phyloP scores from a whole-genome alignment of 2,888 invertebrate species.

The Chloroclysta siterata region DNA sequence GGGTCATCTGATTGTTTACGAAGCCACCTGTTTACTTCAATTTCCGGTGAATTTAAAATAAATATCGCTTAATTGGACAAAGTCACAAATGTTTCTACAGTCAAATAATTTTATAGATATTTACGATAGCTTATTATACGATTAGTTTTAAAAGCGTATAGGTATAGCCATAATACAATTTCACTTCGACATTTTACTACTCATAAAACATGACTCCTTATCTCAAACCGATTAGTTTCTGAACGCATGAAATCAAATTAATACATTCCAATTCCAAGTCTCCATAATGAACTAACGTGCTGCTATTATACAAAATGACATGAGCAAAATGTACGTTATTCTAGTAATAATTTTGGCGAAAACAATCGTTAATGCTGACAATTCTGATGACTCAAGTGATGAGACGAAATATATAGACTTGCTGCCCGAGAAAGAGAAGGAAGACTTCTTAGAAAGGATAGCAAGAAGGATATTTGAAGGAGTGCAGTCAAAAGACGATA shows the following conservation, averaged over 20 bases:
- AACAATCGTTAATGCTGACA: slow-evolving; percentile 35
- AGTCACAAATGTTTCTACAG: neutral
- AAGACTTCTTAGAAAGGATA: slow-evolving; percentile 63
- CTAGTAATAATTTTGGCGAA: slow-evolving; percentile 44
- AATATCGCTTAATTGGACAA: too few relatives aligned
- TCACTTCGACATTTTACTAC: slow-evolving; percentile 17
- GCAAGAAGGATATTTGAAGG: slow-evolving; percentile 66
- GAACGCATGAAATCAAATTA: slow-evolving; percentile 34
- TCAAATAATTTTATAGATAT: too few relatives aligned
- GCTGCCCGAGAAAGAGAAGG: slow-evolving; percentile 66
- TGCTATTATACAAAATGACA: slow-evolving; percentile 44
- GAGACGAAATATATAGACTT: slow-evolving; percentile 66
- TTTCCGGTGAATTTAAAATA: too few relatives aligned
- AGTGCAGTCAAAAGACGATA: slow-evolving; percentile 48
- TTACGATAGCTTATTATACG: neutral
- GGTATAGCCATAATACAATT: slow-evolving; percentile 6
- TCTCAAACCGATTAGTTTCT: slow-evolving; percentile 45
- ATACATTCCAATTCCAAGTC: slow-evolving; percentile 21
- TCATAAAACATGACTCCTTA: slow-evolving; percentile 40
- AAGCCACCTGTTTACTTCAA: too few relatives aligned
- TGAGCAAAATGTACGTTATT: slow-evolving; percentile 48
- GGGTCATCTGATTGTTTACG: too few relatives aligned
- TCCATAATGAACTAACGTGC: slow-evolving; percentile 4
- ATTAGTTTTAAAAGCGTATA: neutral
- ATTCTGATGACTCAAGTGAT: slow-evolving; percentile 47